phyloP scores from a whole-genome alignment of 2,888 invertebrate genomes.

The Tetheella fluctuosa region DNA sequence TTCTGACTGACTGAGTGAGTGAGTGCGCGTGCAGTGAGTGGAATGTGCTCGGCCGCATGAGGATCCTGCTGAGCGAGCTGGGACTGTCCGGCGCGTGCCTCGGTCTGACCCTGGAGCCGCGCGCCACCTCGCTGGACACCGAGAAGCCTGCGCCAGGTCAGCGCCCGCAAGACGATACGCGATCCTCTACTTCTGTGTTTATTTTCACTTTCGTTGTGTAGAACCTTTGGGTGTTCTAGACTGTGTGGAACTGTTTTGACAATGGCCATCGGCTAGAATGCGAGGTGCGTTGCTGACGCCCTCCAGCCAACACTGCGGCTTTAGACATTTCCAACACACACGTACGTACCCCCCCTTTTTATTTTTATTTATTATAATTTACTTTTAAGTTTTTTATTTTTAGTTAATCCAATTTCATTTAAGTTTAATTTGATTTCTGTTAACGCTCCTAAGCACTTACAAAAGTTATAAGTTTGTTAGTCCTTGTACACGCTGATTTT shows the following conservation, averaged over 20 bases:
- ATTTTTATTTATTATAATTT: slow-evolving; percentile 54
- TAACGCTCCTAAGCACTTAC: slow-evolving; percentile 11
- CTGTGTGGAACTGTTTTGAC: slow-evolving; percentile 81
- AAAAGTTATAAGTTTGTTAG: not conserved
- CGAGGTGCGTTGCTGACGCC: slow-evolving; percentile 84
- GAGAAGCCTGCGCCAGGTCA: slow-evolving; percentile 83
- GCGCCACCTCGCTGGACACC: slow-evolving; percentile 78
- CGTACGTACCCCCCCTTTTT: slow-evolving; percentile 79
- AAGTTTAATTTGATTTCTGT: slow-evolving; percentile 33
- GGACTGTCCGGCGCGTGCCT: slow-evolving; percentile 83
- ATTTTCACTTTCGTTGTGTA: slow-evolving; percentile 84
- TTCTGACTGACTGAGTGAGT: slow-evolving; percentile 68
- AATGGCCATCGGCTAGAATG: slow-evolving; percentile 84
- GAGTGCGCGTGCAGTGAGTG: slow-evolving; percentile 83
- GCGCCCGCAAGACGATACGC: slow-evolving; percentile 77
- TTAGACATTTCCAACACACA: slow-evolving; percentile 78
- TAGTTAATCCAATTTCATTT: slow-evolving; percentile 32
- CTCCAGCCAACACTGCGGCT: slow-evolving; percentile 79
- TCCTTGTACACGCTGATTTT: not conserved
- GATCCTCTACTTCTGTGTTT: slow-evolving; percentile 80
- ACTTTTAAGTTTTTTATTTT: slow-evolving; percentile 41
- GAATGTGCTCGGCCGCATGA: slow-evolving; percentile 83
- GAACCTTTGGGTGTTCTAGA: slow-evolving; percentile 80
- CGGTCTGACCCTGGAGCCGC: slow-evolving; percentile 82
- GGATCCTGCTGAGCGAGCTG: slow-evolving; percentile 84